Evolutionary conservation across 2,888 invertebrate genomes (phyloP), one percentile per base, ranked within the genome.

Genomic region (Sympetrum striolatum): DNA sequence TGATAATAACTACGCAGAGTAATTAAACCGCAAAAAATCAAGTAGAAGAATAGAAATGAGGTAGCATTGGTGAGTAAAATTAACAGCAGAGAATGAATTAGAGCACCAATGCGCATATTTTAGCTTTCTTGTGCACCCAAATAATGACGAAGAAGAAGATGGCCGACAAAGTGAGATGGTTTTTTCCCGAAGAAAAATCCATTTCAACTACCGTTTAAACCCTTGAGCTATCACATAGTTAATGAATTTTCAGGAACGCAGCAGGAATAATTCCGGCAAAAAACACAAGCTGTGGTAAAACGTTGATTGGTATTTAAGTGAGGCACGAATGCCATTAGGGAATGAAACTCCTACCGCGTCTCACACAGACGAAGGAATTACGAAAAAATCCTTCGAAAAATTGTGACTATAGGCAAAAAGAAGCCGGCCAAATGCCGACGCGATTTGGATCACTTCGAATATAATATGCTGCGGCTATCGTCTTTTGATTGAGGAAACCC

Each of bases 211-310:
- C 58, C 73, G 58, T 86, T 86, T 86, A 60, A 86, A 25, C 86
- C 86, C 86, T 86, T 60, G 58, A 60, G 86, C 86, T 86, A 86
- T 60, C 60, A 35, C 86, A 86, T n/a, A 58, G 86, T 86, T 86
- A 86, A 86, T 86, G 86, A 86, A 86, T 37, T 86, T 86, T 86
- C 86, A 86, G 86, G 86, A 86, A 86, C 86, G 86, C 60, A 60
- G 86, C 37, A 25, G 86, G 37, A 86, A 64, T 86, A 60, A 86
- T 86, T 86, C 60, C 14, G 5, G 37, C 58, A 86, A 86, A 86
- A 86, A 37, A 37, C 35, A 86, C 58, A 86, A 35, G 86, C 60
- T 35, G 31, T 22, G 60, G 60, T n/a, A 60, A 82, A 82, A 86
- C 60, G 86, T 60, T 86, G 86, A 86, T 86, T 86, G 86, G 60